Evolutionary conservation across 2,888 invertebrate genomes (phyloP), one percentile per base, ranked within the genome.

Genomic region (Pemphredon lugubris): DNA sequence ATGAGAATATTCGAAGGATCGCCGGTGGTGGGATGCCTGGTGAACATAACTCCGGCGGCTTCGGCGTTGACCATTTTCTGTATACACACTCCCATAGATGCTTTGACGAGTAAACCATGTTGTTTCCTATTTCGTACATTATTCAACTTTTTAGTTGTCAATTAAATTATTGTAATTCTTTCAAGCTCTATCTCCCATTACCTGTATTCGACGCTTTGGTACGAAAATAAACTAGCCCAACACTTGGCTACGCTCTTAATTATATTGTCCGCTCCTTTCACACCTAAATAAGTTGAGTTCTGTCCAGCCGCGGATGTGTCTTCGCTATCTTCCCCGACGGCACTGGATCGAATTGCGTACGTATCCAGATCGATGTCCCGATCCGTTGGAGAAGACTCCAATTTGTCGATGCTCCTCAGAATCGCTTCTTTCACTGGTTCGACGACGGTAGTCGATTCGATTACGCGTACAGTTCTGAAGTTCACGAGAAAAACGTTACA

Each of bases 261-360:
- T 7, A 95, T 90, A 59, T 92, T 91, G 0, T 88, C 90, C 39
- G 90, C 88, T 0, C 91, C 92, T 34, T 86, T 87, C 55, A 95
- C 93, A 0, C 96, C 95, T 2, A 97, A 90, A 69, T 94, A 92
- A 0, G 96, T 96, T 67, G 94, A 94, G 90, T 96, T 95, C 90
- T 97, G 96, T 0, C 96, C 96, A 0, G 96, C 96, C 2, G 95
- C 94, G 0, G 96, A 96, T 9, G 95, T 90, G 50, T 95, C 95
- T 66, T 94, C 93, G 5, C 94, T 93, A 87, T 97, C 96, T 90
- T 97, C 97, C 2, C 94, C 94, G 42, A 95, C 92, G 11, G 94
- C 96, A 86, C 91, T 91, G 1, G 95, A 95, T 81, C 95, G 90
- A 0, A 95, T 93, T 0, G 95, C 94, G 87, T 93, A 93, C 44